phyloP scores from a whole-genome alignment of 2,113 vertebrate genomes.

The Phaetusa simplex region DNA sequence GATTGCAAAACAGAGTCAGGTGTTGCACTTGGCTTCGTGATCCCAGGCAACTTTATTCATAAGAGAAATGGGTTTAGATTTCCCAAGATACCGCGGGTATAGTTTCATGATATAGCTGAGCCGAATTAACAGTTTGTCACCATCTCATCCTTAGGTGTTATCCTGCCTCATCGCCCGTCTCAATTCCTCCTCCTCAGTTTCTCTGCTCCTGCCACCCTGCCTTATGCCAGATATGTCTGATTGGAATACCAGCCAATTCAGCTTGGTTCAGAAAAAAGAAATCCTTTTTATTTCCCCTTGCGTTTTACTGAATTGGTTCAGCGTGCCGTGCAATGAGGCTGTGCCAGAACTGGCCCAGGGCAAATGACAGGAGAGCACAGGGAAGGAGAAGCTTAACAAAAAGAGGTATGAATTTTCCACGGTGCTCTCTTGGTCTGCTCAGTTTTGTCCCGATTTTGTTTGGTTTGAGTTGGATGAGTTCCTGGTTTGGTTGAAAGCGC shows the following conservation, averaged over 20 bases:
- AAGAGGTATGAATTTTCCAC: fast-evolving
- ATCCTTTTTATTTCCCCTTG: background rate
- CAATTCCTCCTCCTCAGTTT: slow-evolving; percentile 43
- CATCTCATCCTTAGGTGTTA: slow-evolving; percentile 6
- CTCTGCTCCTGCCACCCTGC: background rate
- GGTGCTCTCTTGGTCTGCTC: background rate
- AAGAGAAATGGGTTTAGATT: slow-evolving; percentile 8
- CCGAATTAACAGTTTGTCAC: slow-evolving; percentile 26
- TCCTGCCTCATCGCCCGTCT: background rate
- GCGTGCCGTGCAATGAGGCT: background rate
- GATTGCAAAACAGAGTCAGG: background rate
- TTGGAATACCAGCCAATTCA: background rate
- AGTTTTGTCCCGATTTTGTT: background rate
- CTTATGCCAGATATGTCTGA: background rate
- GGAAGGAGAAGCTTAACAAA: background rate
- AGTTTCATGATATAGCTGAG: background rate
- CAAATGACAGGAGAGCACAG: background rate
- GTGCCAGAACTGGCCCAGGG: background rate
- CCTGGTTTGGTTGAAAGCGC: background rate
- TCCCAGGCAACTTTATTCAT: background rate
- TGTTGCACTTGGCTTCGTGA: background rate
- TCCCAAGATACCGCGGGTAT: background rate
- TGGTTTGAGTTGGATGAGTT: background rate
- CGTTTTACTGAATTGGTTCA: background rate
- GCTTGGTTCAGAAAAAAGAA: background rate